These are phyloP conservation scores for Alca torda DNA, from an alignment of 2,797 vertebrate species.

Conservation along the genomic window DNA sequence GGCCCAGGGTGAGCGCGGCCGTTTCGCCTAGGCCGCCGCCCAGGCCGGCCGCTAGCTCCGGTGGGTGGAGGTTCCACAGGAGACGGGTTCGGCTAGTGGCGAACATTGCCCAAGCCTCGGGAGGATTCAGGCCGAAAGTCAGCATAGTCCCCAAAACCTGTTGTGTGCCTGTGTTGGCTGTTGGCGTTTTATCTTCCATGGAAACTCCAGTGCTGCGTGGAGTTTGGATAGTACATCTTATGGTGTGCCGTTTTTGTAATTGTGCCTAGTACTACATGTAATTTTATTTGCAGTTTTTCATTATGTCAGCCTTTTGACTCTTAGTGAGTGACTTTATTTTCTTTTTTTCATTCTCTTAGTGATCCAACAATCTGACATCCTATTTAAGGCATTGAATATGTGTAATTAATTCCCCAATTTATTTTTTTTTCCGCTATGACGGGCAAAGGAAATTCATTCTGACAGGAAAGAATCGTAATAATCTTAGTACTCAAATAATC, in stretches of 20 bases:
- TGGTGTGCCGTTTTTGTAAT: not conserved
- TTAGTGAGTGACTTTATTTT: no score
- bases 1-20: no score
- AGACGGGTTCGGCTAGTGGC: rapidly evolving
- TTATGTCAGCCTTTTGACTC: not conserved
- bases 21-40: not conserved
- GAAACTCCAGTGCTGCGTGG: not conserved
- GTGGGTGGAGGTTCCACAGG: rapidly evolving
- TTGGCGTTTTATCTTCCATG: no score
- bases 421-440: not conserved
- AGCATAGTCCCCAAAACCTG: rapidly evolving
- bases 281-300: not conserved
- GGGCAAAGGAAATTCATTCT: not conserved
- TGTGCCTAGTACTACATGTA: rapidly evolving
- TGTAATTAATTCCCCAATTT: not conserved
- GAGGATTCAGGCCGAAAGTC: rapidly evolving
- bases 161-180: not conserved
- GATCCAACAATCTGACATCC: not conserved
- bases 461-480: not conserved
- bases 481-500: not conserved
- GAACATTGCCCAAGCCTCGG: rapidly evolving
- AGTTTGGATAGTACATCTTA: not conserved
- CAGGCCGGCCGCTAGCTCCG: rapidly evolving
- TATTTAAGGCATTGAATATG: not conserved
- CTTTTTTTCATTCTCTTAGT: not conserved